Conservation (phyloP, 2,113 vertebrate genomes). For the Cheilinus undulatus region DNA sequence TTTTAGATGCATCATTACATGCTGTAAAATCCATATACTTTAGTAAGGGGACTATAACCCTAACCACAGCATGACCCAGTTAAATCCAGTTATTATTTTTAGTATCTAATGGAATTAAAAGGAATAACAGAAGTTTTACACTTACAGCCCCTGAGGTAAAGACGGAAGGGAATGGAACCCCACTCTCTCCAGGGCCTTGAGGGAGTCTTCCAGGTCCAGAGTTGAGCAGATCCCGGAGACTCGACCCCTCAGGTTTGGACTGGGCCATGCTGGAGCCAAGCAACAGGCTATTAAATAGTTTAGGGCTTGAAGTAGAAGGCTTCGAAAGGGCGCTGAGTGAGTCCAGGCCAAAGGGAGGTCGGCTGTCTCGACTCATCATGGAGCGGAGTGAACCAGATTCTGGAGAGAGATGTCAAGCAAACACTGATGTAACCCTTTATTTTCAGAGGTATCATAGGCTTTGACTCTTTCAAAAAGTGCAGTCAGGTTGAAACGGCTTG, state of each 20-base stretch:
- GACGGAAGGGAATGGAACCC: constrained; percentile 95
- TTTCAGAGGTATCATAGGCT: too few species aligned
- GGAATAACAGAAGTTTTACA: constrained; percentile 41
- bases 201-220: constrained; percentile 95
- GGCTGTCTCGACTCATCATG: constrained; percentile 92
- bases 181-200: constrained; percentile 89
- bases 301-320: constrained; percentile 90
- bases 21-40: too few species aligned
- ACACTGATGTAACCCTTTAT: neutral
- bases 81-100: too few species aligned
- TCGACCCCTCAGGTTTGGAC: constrained; percentile 96
- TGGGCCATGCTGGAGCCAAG: constrained; percentile 91
- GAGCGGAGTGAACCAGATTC: constrained; percentile 92
- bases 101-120: neutral
- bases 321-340: constrained; percentile 93
- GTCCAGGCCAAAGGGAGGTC: constrained; percentile 93
- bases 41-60: too few species aligned
- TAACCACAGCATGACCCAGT: too few species aligned
- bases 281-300: constrained; percentile 96
- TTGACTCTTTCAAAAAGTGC: too few species aligned
- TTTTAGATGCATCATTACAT: too few species aligned
- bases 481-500: neutral
- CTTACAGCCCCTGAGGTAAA: constrained; percentile 91
- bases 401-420: constrained; percentile 58
- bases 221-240: constrained; percentile 96